Evolutionary conservation across 1,140 invertebrate species (phyloP).

Genomic region (Neuroterus valhalla): DNA sequence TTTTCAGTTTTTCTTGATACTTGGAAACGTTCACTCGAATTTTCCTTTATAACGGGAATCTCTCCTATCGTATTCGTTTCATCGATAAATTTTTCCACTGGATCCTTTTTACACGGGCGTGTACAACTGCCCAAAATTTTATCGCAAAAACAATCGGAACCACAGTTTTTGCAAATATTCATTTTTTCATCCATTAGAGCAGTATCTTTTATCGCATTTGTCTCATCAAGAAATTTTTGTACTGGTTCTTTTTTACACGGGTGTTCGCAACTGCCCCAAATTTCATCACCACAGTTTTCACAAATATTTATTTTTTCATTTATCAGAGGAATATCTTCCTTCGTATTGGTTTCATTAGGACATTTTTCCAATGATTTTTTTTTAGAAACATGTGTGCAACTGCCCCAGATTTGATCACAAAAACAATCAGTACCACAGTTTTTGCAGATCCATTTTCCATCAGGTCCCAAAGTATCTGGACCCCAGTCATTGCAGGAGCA

Average conservation of each 20-base stretch:
- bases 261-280: conserved; percentile 14
- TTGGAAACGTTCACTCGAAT: neutral
- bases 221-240: neutral
- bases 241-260: neutral
- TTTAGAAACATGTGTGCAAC: neutral
- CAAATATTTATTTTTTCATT: conserved; percentile 37
- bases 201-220: neutral
- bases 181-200: no score
- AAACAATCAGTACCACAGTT: conserved; percentile 37
- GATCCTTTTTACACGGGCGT: neutral
- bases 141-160: conserved; percentile 34
- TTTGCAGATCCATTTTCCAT: conserved; percentile 43
- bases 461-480: conserved; percentile 32
- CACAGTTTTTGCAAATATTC: conserved; percentile 40
- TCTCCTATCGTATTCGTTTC: neutral
- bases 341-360: neutral
- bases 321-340: neutral
- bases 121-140: conserved; percentile 12
- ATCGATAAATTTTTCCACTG: neutral
- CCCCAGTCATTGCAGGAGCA: conserved; percentile 38
- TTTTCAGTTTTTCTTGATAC: neutral
- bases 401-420: conserved; percentile 26
- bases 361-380: neutral
- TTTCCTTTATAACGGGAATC: neutral
- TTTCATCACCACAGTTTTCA: conserved; percentile 22